Evolutionary conservation across 2,797 vertebrate species (phyloP), one percentile per base, ranked within the genome.

Genomic region (Valencia hispanica): DNA sequence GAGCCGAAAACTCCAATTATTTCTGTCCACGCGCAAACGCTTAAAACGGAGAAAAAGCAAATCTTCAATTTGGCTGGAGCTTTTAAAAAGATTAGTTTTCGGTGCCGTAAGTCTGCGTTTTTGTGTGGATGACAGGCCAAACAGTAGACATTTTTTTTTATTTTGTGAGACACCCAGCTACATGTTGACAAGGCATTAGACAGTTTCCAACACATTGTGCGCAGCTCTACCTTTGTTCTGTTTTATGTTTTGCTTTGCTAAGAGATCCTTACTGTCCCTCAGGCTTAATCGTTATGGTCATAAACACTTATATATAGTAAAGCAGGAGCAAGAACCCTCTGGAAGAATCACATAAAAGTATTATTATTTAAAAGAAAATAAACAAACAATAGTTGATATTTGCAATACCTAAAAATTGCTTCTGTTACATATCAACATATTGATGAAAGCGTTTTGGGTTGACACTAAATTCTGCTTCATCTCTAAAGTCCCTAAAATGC

Each of bases 261-360:
- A 73, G 70, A 51, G 32, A 69, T 81, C 79, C 61, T 7, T 63
- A 20, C 79, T 41, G 72, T 75, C 87, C 83, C 83, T 55, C 39
- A 12, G 74, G 89, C 74, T 79, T 83, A 75, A 90, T 91, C 88
- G 83, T 71, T 79, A 77, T 57, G n/a, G 59, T 82, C 85, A 84
- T 80, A 72, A 70, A 86, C 74, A 70, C 74, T 72, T 61, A 73
- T 85, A 78, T 50, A 57, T 51, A 65, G 51, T 68, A 72, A 18
- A 22, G 50, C 70, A 63, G 81, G 79, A 80, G 70, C 69, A 76
- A 55, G 48, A 78, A 22, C 74, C 73, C 73, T 11, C 70, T 74
- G 84, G 74, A 84, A 55, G 74, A 72, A 77, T 77, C 83, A 55
- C 83, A 82, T 79, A 63, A 70, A 73, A 75, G 73, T 61, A 72